Base-by-base conservation (phyloP, 2,888 invertebrate species). In the Anoncus sp. region DNA sequence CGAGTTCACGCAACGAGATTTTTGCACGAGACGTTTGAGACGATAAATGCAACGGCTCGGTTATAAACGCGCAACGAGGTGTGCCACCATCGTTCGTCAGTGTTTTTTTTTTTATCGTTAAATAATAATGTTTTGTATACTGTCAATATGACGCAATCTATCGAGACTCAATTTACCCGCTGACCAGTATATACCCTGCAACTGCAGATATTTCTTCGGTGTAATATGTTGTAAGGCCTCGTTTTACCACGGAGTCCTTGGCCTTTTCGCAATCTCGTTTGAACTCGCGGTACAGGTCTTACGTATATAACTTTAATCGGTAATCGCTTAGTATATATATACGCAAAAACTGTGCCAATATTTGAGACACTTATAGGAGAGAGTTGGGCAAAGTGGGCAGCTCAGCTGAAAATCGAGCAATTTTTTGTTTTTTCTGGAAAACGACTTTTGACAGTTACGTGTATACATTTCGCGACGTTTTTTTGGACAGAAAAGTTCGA, bases 171-270 rank as follows among this genome's bases (percentile, higher is more conserved):
- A n/a, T 43, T 31, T 12, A 16, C 12, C 18, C 18, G 20, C 7
- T 22, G 27, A 47, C 31, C 47, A 16, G 45, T 40, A 22, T 69
- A 70, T 66, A 43, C n/a, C n/a, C 31, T 70, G 60, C 70, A 73
- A 53, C 38, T 73, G 55, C 70, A 74, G 65, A 31, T 60, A 77
- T 75, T 77, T n/a, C 57, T 47, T 18, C 20, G 31, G n/a, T n/a
- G 7, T n/a, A 18, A 49, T 35, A 31, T 62, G 9, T 45, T 22
- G n/a, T 18, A 43, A 53, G 12, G 7, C 18, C 53, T 3, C 35
- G 9, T 14, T 51, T 49, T 9, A 24, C 6, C 24, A 40, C 31
- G 40, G 12, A 59, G 73, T 70, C 70, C 75, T 51, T 49, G 69
- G 62, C 77, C 75, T 70, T 53, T 72, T 51, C 22, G 38, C 31